These are phyloP conservation scores for Virgularia gustaviana DNA, from an alignment of 92 coral and sea anemone species.

Conservation along the genomic window DNA sequence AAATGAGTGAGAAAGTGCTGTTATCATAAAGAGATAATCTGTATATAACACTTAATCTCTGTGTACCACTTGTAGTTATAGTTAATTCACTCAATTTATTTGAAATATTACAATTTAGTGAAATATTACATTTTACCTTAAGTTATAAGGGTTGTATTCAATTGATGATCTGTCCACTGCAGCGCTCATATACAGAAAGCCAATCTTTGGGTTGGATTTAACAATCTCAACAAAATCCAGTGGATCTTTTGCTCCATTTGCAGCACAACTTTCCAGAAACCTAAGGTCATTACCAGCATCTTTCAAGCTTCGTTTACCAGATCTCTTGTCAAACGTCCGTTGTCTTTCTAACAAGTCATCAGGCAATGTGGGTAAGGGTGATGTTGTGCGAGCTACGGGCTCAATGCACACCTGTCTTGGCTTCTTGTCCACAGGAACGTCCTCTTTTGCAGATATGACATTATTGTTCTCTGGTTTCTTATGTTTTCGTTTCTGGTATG, in stretches of 20 bases:
- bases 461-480: not conserved
- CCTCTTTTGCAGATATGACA: not conserved
- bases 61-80: not conserved
- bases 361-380: conserved; percentile 85
- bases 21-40: not conserved
- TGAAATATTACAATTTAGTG: not conserved
- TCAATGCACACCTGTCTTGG: conserved; percentile 57
- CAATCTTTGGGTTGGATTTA: conserved; percentile 76
- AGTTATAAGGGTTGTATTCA: conserved; percentile 90
- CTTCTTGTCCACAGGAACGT: conserved; percentile 3
- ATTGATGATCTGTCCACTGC: conserved; percentile 94
- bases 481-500: conserved; percentile 40
- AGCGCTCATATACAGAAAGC: conserved; percentile 90
- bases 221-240: conserved; percentile 68
- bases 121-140: conserved; percentile 54
- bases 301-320: conserved; percentile 57
- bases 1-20: not conserved
- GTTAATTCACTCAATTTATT: not conserved
- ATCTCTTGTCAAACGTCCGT: conserved; percentile 61
- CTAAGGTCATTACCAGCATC: conserved; percentile 31
- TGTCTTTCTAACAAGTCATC: conserved; percentile 71
- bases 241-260: conserved; percentile 56
- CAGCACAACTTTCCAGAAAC: conserved; percentile 34
- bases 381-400: conserved; percentile 71
- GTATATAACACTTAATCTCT: not conserved